These are phyloP conservation scores for Neosilurus hyrtlii DNA, from an alignment of 2,797 vertebrate species.

Conservation along the genomic window DNA sequence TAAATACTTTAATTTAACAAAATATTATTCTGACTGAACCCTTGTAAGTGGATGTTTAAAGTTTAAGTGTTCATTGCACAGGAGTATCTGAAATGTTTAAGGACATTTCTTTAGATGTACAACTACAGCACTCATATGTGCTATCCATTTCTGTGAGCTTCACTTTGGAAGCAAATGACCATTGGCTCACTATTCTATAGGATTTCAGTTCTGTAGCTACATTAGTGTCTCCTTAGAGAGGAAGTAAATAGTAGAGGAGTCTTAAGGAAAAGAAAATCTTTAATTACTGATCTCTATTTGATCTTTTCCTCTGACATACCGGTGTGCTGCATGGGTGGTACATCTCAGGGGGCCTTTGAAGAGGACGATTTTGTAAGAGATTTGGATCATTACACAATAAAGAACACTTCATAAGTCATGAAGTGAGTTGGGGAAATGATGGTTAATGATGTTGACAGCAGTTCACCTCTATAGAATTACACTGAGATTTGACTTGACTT, in stretches of 20 bases:
- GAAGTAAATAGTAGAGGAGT: conserved; percentile 43
- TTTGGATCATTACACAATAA: conserved; percentile 86
- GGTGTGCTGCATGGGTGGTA: conserved; percentile 75
- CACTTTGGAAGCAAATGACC: conserved; percentile 12
- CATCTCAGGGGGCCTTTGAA: conserved; percentile 77
- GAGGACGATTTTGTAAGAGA: conserved; percentile 76
- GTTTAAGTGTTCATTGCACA: background rate
- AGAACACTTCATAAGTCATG: conserved; percentile 82
- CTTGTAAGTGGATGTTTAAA: background rate
- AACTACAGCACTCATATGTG: background rate
- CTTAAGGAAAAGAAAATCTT: conserved; percentile 48
- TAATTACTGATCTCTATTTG: conserved; percentile 74
- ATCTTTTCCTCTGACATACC: conserved; percentile 72
- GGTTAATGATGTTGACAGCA: conserved; percentile 86
- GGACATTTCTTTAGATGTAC: background rate
- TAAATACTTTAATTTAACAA: background rate
- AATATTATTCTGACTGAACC: background rate
- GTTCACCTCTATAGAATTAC: conserved; percentile 81
- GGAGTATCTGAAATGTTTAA: background rate
- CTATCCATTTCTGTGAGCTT: conserved; percentile 14
- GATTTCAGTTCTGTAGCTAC: conserved; percentile 3
- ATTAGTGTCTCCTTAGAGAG: conserved; percentile 33
- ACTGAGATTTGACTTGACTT: conserved; percentile 81
- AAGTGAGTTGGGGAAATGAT: conserved; percentile 78
- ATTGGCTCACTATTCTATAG: conserved; percentile 22